Conservation (phyloP, 2,888 invertebrate genomes). For the Athalia rosae region DNA sequence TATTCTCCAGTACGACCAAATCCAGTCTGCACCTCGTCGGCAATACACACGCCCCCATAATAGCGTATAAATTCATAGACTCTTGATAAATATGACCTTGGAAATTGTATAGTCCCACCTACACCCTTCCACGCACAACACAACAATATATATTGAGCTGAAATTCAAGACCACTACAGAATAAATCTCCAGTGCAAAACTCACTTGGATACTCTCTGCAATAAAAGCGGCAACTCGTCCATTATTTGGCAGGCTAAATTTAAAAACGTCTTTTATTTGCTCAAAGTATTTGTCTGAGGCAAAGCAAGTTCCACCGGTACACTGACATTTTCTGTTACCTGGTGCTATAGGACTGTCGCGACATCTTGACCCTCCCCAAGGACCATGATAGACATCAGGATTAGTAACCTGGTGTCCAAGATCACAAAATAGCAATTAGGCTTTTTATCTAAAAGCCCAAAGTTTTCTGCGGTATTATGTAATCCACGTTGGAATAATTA, state of each 20-base stretch:
- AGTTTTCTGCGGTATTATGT: not conserved
- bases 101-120: slow-evolving; percentile 94
- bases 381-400: slow-evolving; percentile 93
- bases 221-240: slow-evolving; percentile 91
- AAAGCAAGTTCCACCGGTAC: slow-evolving; percentile 78
- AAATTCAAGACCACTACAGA: not conserved
- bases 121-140: slow-evolving; percentile 78
- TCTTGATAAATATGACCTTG: slow-evolving; percentile 88
- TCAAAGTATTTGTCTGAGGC: slow-evolving; percentile 88
- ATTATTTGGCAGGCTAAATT: slow-evolving; percentile 83
- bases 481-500: slow-evolving; percentile 49
- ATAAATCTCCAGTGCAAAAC: not conserved
- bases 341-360: slow-evolving; percentile 89
- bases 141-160: not conserved
- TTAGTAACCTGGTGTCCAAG: slow-evolving; percentile 82
- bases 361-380: slow-evolving; percentile 92
- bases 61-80: slow-evolving; percentile 86
- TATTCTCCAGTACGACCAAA: slow-evolving; percentile 95
- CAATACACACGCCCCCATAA: slow-evolving; percentile 91
- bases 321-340: slow-evolving; percentile 81
- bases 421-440: slow-evolving; percentile 21
- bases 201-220: slow-evolving; percentile 93
- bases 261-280: slow-evolving; percentile 87
- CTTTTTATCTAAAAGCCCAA: slow-evolving; percentile 22
- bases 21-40: slow-evolving; percentile 98